phyloP scores from a whole-genome alignment of 2,888 invertebrate species.

The Apotomis turbidana region DNA sequence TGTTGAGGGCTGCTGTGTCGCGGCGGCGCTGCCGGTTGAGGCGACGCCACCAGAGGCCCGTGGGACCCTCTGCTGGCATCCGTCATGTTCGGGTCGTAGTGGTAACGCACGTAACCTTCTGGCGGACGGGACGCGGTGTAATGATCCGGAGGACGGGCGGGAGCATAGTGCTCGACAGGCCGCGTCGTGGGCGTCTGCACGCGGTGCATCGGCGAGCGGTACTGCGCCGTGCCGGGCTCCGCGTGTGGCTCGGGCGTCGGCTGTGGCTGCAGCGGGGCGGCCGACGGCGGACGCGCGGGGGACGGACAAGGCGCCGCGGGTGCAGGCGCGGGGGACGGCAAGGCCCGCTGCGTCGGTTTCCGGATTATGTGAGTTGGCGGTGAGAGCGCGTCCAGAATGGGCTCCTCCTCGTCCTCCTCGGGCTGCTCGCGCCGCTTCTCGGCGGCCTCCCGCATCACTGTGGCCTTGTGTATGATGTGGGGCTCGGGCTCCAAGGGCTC shows the following conservation, averaged over 20 bases:
- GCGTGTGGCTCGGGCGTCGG: conserved; percentile 60
- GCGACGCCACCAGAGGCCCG: conserved; percentile 62
- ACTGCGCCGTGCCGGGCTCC: conserved; percentile 57
- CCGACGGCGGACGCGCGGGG: conserved; percentile 59
- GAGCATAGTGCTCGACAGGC: conserved; percentile 68
- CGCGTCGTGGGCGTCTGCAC: conserved; percentile 70
- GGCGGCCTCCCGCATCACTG: conserved; percentile 81
- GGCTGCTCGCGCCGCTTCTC: conserved; percentile 76
- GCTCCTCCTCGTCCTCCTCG: conserved; percentile 76
- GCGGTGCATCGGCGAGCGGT: conserved; percentile 63
- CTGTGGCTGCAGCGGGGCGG: conserved; percentile 57
- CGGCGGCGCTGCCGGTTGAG: conserved; percentile 67
- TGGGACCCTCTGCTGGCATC: conserved; percentile 66
- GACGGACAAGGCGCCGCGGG: conserved; percentile 61
- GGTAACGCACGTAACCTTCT: conserved; percentile 69
- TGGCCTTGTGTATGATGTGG: conserved; percentile 81
- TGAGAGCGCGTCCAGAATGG: conserved; percentile 65
- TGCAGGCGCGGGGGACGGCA: conserved; percentile 73
- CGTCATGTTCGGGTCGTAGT: conserved; percentile 64
- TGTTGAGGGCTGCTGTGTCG: conserved; percentile 68
- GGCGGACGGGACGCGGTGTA: conserved; percentile 72
- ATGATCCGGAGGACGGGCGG: conserved; percentile 72
- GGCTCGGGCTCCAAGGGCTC: conserved; percentile 81
- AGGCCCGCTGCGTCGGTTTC: conserved; percentile 67
- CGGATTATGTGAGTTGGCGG: conserved; percentile 80